A percentile compares a stretch with the other conserved stretches of the same genome.
Conservation (phyloP, 2,888 invertebrate species). For the Trissoscelio sp. region DNA sequence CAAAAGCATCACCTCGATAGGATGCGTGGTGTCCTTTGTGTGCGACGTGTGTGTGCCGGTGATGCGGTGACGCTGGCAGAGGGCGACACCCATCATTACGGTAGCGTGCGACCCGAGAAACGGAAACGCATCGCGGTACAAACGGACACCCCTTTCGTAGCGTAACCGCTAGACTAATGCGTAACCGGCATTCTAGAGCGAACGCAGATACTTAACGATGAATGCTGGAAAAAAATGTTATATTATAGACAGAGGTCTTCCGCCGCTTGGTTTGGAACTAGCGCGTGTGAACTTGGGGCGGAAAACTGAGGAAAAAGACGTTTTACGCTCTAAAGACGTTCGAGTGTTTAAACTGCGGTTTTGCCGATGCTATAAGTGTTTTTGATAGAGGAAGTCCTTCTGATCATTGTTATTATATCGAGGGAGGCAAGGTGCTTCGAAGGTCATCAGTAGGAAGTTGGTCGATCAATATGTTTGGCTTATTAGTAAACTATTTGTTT, state of each 20-base stretch:
- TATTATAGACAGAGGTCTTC: slow-evolving; percentile 36
- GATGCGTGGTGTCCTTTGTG: slow-evolving; percentile 53
- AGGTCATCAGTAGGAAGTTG: neutral
- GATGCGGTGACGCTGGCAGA: slow-evolving; percentile 57
- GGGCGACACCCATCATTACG: slow-evolving; percentile 72
- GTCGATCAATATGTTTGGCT: too few relatives aligned
- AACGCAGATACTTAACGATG: slow-evolving; percentile 44
- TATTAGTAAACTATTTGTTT: neutral
- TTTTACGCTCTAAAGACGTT: slow-evolving; percentile 33
- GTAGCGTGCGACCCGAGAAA: slow-evolving; percentile 70
- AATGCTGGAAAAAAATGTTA: slow-evolving; percentile 56
- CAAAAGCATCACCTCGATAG: slow-evolving; percentile 60
- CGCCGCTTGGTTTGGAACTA: slow-evolving; percentile 22
- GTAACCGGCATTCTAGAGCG: slow-evolving; percentile 59
- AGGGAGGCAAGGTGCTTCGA: neutral
- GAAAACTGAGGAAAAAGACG: slow-evolving; percentile 21
- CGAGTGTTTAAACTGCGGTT: slow-evolving; percentile 5
- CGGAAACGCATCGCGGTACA: slow-evolving; percentile 63
- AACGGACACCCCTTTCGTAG: slow-evolving; percentile 66
- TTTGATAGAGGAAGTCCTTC: neutral
- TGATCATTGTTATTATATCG: slow-evolving; percentile 1
- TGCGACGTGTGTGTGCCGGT: slow-evolving; percentile 40
- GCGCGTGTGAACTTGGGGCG: slow-evolving; percentile 55
- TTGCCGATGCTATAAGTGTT: neutral
- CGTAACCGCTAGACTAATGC: slow-evolving; percentile 66